Percentiles rank a stretch among this genome's conserved stretches.
phyloP scores from a whole-genome alignment of 2,797 vertebrate species.

The Buphagus erythrorhynchus region DNA sequence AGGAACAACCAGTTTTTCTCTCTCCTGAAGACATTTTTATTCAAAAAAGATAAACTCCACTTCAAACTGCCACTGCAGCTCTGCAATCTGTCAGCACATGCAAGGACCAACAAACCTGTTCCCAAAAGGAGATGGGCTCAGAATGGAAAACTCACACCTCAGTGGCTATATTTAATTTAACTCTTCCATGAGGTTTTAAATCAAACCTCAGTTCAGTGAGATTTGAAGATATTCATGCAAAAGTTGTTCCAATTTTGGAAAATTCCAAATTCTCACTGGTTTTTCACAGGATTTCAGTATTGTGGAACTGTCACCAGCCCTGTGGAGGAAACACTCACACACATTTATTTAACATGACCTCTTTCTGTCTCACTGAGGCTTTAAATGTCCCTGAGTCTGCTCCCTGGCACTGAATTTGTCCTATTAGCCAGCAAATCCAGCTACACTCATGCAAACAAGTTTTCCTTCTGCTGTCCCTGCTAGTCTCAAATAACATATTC shows the following conservation, averaged over 20 bases:
- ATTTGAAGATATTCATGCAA: background rate
- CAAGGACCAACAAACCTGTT: slow-evolving; percentile 14
- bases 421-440: background rate
- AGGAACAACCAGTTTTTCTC: background rate
- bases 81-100: background rate
- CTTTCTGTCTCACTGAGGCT: background rate
- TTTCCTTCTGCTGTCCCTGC: background rate
- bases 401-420: background rate
- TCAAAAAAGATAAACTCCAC: background rate
- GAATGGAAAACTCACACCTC: background rate
- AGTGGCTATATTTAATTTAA: background rate
- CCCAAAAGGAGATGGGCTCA: background rate
- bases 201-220: background rate
- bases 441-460: background rate
- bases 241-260: background rate
- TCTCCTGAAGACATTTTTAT: background rate
- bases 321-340: background rate
- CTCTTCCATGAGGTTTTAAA: background rate
- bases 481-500: background rate
- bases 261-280: background rate
- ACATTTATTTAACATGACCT: fast-evolving
- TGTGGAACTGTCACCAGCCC: background rate
- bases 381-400: background rate
- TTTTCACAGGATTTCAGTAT: background rate
- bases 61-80: background rate